Evolutionary conservation across 1,140 invertebrate species (phyloP).

Genomic region (Sitodiplosis mosellana): DNA sequence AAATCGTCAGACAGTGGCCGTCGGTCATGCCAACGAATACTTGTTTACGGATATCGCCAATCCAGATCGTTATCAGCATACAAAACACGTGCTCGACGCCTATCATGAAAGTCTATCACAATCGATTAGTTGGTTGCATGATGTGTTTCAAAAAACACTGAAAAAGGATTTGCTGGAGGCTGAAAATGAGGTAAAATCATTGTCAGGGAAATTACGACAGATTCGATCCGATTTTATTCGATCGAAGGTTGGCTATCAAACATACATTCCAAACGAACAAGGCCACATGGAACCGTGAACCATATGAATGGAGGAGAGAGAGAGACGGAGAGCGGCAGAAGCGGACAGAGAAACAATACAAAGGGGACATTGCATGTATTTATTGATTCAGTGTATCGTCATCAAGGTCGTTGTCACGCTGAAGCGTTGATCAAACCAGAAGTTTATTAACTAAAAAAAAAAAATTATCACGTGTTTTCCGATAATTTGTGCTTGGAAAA

Average conservation of each 20-base stretch:
- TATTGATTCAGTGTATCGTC: too few relatives aligned
- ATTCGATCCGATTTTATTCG: conserved; percentile 13
- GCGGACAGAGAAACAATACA: too few relatives aligned
- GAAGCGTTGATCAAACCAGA: too few relatives aligned
- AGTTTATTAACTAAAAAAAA: too few relatives aligned
- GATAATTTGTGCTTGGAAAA: too few relatives aligned
- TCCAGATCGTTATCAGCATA: conserved; percentile 16
- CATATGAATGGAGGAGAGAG: too few relatives aligned
- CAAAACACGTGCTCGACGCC: conserved; percentile 15
- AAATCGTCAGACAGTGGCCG: conserved; percentile 18
- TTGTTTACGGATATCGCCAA: conserved; percentile 22
- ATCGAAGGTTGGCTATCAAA: neutral
- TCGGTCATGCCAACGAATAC: conserved; percentile 21
- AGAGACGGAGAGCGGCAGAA: too few relatives aligned
- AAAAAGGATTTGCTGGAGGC: conserved; percentile 18
- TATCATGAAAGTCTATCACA: conserved; percentile 19
- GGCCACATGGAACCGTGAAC: too few relatives aligned
- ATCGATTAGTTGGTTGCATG: conserved; percentile 18
- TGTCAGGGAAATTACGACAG: conserved; percentile 15
- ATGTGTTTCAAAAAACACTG: conserved; percentile 19
- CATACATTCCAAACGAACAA: neutral
- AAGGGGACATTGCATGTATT: too few relatives aligned
- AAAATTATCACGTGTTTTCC: too few relatives aligned
- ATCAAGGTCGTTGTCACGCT: too few relatives aligned
- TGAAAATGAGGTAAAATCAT: conserved; percentile 12